Evolutionary conservation across 92 coral and sea anemone genomes (phyloP).

Genomic region (Parazoanthus darwini): DNA sequence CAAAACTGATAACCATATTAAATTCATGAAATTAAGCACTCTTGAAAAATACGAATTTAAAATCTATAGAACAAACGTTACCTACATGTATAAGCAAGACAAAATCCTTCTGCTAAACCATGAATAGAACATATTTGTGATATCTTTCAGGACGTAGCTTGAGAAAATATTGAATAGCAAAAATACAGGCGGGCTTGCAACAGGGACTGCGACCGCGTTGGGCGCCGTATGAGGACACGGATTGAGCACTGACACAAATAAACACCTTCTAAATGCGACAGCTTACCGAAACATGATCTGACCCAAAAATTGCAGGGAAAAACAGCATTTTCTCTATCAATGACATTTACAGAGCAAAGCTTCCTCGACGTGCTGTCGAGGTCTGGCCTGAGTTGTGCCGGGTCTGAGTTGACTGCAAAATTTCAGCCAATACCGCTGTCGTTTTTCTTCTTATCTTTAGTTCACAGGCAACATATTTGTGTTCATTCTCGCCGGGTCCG

Average conservation of each 20-base stretch:
- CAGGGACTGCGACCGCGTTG: background rate
- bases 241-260: background rate
- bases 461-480: background rate
- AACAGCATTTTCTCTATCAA: background rate
- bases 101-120: background rate
- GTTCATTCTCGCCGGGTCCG: background rate
- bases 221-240: background rate
- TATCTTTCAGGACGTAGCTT: background rate
- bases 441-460: constrained; percentile 2
- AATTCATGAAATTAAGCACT: background rate
- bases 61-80: too few relatives aligned
- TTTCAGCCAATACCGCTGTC: background rate
- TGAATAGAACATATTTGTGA: background rate
- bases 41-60: background rate
- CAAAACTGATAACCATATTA: background rate
- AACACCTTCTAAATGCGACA: background rate
- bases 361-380: background rate
- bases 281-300: background rate
- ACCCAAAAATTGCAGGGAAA: background rate
- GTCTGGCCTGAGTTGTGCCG: background rate
- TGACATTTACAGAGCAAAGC: background rate
- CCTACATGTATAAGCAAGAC: too few relatives aligned
- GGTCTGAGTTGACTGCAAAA: background rate
- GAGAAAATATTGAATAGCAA: background rate
- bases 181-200: background rate